Percentiles rank a stretch among this genome's conserved stretches.
Conservation (phyloP, 1,140 invertebrate species). For the Caenorhabditis inopinata region DNA sequence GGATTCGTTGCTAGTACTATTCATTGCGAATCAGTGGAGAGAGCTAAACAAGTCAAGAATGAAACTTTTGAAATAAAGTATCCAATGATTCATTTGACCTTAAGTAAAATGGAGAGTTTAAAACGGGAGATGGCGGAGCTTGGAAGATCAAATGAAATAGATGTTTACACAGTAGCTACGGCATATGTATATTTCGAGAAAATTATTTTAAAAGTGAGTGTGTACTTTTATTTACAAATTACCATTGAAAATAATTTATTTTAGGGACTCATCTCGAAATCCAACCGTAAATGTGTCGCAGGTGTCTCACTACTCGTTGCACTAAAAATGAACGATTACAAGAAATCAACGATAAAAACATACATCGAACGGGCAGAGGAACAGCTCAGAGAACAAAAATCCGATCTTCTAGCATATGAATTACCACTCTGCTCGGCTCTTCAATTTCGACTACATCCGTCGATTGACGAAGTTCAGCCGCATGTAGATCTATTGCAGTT, state of each 20-base stretch:
- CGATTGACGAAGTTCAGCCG: conserved; percentile 7
- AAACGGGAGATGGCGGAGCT: conserved; percentile 6
- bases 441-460: background rate
- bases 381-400: background rate
- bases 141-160: background rate
- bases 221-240: too few species aligned
- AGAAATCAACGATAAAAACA: background rate
- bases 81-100: background rate
- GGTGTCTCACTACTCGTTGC: background rate
- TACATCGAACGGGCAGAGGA: conserved; percentile 14
- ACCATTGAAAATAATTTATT: background rate
- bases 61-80: background rate
- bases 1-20: background rate
- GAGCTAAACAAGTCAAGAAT: background rate
- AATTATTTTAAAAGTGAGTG: background rate
- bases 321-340: conserved; percentile 29
- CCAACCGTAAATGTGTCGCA: conserved; percentile 10
- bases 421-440: background rate
- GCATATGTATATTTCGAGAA: background rate
- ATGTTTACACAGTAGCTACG: background rate
- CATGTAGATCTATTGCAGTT: conserved; percentile 19
- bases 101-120: conserved; percentile 30
- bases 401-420: conserved; percentile 5
- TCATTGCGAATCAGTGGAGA: background rate
- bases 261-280: conserved; percentile 29